These are phyloP conservation scores for Lingula anatina DNA, from an alignment of 2,888 invertebrate genomes.

Conservation along the genomic window DNA sequence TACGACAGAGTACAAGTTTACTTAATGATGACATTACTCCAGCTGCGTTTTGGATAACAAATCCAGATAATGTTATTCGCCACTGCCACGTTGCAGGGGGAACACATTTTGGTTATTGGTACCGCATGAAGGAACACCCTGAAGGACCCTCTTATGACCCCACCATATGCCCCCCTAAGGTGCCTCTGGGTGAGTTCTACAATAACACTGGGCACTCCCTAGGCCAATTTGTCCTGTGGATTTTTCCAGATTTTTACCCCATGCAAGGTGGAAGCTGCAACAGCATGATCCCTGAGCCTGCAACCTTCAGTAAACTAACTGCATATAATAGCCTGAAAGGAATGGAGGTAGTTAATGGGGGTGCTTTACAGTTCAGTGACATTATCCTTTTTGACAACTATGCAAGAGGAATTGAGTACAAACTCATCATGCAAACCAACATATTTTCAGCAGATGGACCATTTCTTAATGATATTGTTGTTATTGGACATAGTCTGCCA, in stretches of 20 bases:
- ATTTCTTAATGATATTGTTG: slow-evolving; percentile 20
- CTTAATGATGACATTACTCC: slow-evolving; percentile 49
- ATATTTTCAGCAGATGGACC: slow-evolving; percentile 18
- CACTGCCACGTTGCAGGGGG: slow-evolving; percentile 45
- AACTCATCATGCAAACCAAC: slow-evolving; percentile 16
- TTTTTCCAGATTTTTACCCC: slow-evolving; percentile 33
- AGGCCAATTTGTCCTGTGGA: slow-evolving; percentile 48
- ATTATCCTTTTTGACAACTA: slow-evolving; percentile 35
- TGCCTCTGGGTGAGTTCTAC: slow-evolving; percentile 32
- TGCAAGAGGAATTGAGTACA: slow-evolving; percentile 36
- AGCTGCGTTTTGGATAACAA: slow-evolving; percentile 46
- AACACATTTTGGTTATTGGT: slow-evolving; percentile 49
- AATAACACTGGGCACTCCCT: slow-evolving; percentile 45
- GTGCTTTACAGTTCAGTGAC: slow-evolving; percentile 32
- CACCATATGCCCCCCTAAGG: slow-evolving; percentile 28
- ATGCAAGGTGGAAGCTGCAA: slow-evolving; percentile 17
- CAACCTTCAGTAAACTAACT: slow-evolving; percentile 18
- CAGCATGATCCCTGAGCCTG: slow-evolving; percentile 8
- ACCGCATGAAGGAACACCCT: slow-evolving; percentile 40
- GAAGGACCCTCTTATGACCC: slow-evolving; percentile 37
- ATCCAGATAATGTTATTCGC: slow-evolving; percentile 39
- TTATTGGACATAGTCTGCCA: slow-evolving; percentile 19
- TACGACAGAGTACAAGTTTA: slow-evolving; percentile 34
- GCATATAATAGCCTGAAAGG: slow-evolving; percentile 47
- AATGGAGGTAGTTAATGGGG: slow-evolving; percentile 35